Evolutionary conservation across 2,888 invertebrate genomes (phyloP).

Genomic region (Iphiclides podalirius): DNA sequence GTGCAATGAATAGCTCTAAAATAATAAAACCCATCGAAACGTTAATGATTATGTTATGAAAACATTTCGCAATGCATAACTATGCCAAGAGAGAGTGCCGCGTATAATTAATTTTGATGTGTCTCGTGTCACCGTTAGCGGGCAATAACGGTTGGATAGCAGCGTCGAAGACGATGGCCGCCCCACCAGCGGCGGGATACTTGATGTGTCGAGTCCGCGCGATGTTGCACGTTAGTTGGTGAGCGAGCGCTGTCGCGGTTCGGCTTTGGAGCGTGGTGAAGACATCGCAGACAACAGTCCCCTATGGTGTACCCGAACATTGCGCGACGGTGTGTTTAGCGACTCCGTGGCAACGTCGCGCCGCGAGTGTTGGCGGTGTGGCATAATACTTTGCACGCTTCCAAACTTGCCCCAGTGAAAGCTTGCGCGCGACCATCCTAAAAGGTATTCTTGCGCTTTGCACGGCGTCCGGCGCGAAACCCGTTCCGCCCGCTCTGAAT

Average conservation of each 20-base stretch:
- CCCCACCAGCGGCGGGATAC: conserved; percentile 22
- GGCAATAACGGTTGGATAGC: background rate
- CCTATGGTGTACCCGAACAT: background rate
- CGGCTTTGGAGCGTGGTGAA: background rate
- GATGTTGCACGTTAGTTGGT: conserved; percentile 20
- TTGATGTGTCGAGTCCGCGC: conserved; percentile 5
- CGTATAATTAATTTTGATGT: background rate
- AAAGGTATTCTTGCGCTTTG: conserved; percentile 35
- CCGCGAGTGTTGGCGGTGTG: conserved; percentile 25
- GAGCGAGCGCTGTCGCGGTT: too few species aligned
- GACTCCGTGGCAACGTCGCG: background rate
- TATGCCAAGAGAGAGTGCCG: background rate
- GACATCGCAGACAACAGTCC: background rate
- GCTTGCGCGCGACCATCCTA: conserved; percentile 28
- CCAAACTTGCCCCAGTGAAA: conserved; percentile 39
- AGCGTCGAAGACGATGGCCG: background rate
- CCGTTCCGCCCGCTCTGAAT: conserved; percentile 7
- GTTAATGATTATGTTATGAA: too few species aligned
- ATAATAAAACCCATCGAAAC: too few species aligned
- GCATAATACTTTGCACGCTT: conserved; percentile 22
- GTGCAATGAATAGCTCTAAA: too few species aligned
- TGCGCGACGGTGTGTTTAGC: conserved; percentile 3
- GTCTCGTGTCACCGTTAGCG: background rate
- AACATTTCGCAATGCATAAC: too few species aligned
- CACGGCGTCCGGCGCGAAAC: conserved; percentile 14